Evolutionary conservation across 1,140 invertebrate species (phyloP), one percentile per base, ranked within the genome.

Genomic region (Neodiprion virginianus): DNA sequence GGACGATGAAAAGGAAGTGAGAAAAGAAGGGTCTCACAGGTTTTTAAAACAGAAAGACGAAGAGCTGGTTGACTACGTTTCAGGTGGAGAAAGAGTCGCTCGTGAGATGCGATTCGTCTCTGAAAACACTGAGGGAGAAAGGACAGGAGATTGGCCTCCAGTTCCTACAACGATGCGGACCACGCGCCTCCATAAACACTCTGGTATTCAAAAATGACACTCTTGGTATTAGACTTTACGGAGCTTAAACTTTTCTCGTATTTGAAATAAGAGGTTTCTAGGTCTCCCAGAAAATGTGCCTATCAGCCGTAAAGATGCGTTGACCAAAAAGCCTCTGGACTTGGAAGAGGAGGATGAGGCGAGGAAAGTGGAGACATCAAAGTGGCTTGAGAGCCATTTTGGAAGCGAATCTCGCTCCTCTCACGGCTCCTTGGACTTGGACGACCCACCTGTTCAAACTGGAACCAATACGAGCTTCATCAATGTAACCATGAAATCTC

Each of bases 321-420:
- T 96, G 73, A 95, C 94, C 14, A 93, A 94, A 79, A 92, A 92
- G 53, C 95, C 95, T 0, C 84, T 96, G 50, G 94, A 96, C 83
- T 93, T 96, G 79, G 94, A 95, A 81, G 92, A 95, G 79, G 96
- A 98, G 86, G 95, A 97, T 83, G 93, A 96, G 84, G 96, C 96
- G 1, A 90, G 95, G 71, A 95, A 96, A 88, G 93, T 93, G 78
- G 96, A 95, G 90, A 98, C 95, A 0, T 95, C 93, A 77, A 96
- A 94, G 86, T 98, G 95, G 95, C 88, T 96, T 14, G 95, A 97
- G 77, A 93, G 94, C 80, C 96, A 97, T 82, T 97, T 97, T 80
- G 96, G 96, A 65, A 96, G 95, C 83, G 95, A 95, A 70, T 95
- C 94, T 1, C 89, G 93, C 10, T 94, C 94, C 0, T 95, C 94